phyloP scores from a whole-genome alignment of 2,797 vertebrate species.

The Scleropages formosus region DNA sequence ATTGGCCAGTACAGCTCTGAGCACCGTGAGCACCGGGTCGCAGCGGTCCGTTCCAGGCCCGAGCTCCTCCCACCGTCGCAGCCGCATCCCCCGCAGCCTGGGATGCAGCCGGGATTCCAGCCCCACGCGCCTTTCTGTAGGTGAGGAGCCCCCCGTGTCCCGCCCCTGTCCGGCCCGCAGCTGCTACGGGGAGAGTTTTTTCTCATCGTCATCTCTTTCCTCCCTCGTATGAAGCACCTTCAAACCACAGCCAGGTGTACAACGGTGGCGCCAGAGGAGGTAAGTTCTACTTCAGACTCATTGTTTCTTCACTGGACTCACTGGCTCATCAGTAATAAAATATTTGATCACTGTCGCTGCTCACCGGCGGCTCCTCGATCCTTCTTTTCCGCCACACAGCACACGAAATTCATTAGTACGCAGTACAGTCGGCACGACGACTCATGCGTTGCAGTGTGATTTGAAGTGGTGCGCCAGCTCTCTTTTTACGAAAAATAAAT shows the following conservation, averaged over 20 bases:
- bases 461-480: too few species aligned
- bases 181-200: too few species aligned
- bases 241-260: conserved; percentile 76
- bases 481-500: too few species aligned
- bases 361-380: too few species aligned
- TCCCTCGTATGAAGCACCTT: conserved; percentile 65
- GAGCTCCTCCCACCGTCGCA: conserved; percentile 77
- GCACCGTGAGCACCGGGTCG: conserved; percentile 84
- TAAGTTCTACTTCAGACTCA: conserved; percentile 52
- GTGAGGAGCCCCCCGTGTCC: conserved; percentile 67
- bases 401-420: too few species aligned
- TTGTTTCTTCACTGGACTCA: neutral
- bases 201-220: conserved; percentile 35
- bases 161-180: too few species aligned
- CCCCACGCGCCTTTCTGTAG: conserved; percentile 89
- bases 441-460: too few species aligned
- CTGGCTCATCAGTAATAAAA: too few species aligned
- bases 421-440: too few species aligned
- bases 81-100: conserved; percentile 94
- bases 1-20: conserved; percentile 86
- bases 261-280: conserved; percentile 74
- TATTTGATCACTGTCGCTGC: too few species aligned
- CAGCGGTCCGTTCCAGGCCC: conserved; percentile 80
- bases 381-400: too few species aligned
- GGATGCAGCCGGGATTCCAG: conserved; percentile 96